These are phyloP conservation scores for Tenualosa ilisha DNA, from an alignment of 2,797 vertebrate genomes.

Conservation along the genomic window DNA sequence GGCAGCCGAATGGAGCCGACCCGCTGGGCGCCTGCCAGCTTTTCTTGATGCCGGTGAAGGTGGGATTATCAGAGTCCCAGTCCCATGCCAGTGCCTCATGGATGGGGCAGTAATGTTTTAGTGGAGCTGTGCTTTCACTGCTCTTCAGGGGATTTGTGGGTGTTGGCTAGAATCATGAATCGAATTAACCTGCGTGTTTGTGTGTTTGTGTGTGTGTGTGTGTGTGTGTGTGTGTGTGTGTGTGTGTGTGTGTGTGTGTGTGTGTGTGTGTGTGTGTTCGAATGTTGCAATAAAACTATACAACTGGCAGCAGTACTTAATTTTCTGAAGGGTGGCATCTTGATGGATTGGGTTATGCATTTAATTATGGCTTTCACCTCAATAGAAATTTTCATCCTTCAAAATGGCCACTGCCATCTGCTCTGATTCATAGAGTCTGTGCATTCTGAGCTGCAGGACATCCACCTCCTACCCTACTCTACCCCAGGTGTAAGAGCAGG, in stretches of 20 bases:
- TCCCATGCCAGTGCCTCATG: conserved; percentile 3
- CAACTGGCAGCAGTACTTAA: neutral
- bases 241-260: conserved; percentile 22
- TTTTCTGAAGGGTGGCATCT: neutral
- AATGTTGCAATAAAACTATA: neutral
- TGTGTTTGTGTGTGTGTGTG: conserved; percentile 10
- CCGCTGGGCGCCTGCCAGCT: neutral
- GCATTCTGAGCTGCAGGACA: neutral
- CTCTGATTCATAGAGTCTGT: neutral
- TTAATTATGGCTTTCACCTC: conserved; percentile 11
- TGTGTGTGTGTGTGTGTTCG: neutral
- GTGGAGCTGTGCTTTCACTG: conserved; percentile 16
- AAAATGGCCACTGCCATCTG: conserved; percentile 16
- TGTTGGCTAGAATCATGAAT: conserved; percentile 22
- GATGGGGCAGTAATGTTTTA: neutral
- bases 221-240: neutral
- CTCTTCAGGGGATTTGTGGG: conserved; percentile 41
- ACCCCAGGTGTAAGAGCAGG: conserved; percentile 2
- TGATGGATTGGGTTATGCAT: conserved; percentile 16
- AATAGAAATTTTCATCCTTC: neutral
- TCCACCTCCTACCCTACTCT: neutral
- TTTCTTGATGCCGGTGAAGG: neutral
- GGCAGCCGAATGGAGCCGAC: too few species aligned
- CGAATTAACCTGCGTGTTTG: conserved; percentile 35
- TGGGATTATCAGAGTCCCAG: conserved; percentile 17